phyloP scores from a whole-genome alignment of 2,797 vertebrate species.

The Gallinago solitaria region DNA sequence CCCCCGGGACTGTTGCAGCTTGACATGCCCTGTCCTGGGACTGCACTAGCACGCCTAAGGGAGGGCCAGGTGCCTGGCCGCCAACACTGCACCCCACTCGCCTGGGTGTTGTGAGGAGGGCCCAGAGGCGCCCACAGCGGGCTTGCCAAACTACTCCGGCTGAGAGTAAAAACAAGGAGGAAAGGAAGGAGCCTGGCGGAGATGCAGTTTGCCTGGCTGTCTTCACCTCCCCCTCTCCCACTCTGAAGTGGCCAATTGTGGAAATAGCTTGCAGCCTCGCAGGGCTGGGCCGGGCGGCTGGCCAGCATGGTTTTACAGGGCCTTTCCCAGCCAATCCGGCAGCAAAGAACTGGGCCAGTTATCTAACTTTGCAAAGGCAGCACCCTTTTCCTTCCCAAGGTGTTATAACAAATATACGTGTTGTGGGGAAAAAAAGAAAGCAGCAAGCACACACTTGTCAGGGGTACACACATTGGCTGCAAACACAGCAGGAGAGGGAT shows the following conservation, averaged over 20 bases:
- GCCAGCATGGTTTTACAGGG: slow-evolving; percentile 70
- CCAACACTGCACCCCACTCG: background rate
- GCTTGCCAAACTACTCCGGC: slow-evolving; percentile 25
- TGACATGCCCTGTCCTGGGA: slow-evolving; percentile 60
- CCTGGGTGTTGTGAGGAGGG: background rate
- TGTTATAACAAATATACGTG: slow-evolving; percentile 25
- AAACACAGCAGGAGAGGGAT: background rate
- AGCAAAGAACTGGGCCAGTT: slow-evolving; percentile 73
- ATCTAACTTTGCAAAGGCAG: slow-evolving; percentile 76
- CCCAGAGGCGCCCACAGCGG: fast-evolving
- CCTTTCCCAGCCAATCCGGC: slow-evolving; percentile 69
- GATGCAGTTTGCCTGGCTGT: slow-evolving; percentile 34
- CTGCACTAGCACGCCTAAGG: background rate
- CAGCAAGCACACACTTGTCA: fast-evolving
- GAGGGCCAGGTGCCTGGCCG: background rate
- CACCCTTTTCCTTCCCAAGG: slow-evolving; percentile 56
- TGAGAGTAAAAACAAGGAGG: slow-evolving; percentile 38
- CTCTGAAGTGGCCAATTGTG: slow-evolving; percentile 67
- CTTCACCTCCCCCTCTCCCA: slow-evolving; percentile 61
- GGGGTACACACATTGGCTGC: fast-evolving
- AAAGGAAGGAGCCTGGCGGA: slow-evolving; percentile 57
- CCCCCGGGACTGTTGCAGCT: slow-evolving; percentile 65
- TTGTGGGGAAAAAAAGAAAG: no score
- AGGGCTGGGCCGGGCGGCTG: slow-evolving; percentile 63
- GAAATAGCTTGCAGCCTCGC: slow-evolving; percentile 64